Evolutionary conservation across 2,113 vertebrate species (phyloP).

Genomic region (Anolis carolinensis): DNA sequence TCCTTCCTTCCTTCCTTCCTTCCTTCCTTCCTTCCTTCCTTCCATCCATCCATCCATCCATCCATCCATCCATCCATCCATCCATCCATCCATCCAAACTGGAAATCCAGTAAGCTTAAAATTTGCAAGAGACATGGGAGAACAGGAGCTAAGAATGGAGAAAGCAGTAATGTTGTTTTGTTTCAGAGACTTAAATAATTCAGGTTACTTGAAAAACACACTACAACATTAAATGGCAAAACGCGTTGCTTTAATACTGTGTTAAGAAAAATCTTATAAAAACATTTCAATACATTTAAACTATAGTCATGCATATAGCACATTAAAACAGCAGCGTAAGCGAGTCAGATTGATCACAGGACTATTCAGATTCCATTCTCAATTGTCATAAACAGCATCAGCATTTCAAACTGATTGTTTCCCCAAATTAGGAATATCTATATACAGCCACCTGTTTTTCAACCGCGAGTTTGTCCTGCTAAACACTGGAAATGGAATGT

Average conservation of each 20-base stretch:
- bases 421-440: conserved; percentile 53
- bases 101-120: background rate
- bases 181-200: background rate
- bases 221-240: conserved; percentile 7
- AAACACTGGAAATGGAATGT: conserved; percentile 81
- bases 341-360: conserved; percentile 22
- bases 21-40: too few relatives aligned
- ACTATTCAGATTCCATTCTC: conserved; percentile 52
- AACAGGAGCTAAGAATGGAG: background rate
- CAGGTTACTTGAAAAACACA: background rate
- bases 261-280: conserved; percentile 45
- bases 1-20: too few relatives aligned
- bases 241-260: conserved; percentile 44
- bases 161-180: too few relatives aligned
- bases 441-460: conserved; percentile 72
- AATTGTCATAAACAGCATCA: conserved; percentile 74
- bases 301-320: conserved; percentile 40
- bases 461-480: conserved; percentile 72
- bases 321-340: conserved; percentile 36
- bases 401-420: conserved; percentile 60
- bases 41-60: too few relatives aligned
- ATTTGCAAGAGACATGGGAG: background rate
- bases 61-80: too few relatives aligned
- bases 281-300: conserved; percentile 32
- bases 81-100: too few relatives aligned